Conservation (phyloP, 2,113 vertebrate species). For the Gopherus flavomarginatus region DNA sequence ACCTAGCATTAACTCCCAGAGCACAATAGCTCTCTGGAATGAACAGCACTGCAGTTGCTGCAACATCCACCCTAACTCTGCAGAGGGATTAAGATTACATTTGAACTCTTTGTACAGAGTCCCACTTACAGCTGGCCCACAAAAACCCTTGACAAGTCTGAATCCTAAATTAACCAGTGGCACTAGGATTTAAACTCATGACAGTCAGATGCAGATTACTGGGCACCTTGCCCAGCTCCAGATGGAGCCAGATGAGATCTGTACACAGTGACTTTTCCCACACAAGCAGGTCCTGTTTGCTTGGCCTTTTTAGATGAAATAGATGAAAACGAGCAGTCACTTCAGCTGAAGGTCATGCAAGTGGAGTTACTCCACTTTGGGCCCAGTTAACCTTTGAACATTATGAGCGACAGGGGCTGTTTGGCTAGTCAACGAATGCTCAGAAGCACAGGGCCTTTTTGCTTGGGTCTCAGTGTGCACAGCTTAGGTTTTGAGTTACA, state of each 20-base stretch:
- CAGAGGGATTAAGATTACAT: neutral
- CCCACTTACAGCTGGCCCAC: neutral
- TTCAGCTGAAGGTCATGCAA: conserved; percentile 1
- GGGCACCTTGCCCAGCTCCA: neutral
- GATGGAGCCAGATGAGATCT: neutral
- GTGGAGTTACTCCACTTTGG: neutral
- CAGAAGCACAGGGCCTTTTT: neutral
- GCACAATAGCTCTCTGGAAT: neutral
- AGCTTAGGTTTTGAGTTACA: conserved; percentile 11
- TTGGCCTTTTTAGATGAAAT: neutral
- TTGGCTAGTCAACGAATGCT: neutral
- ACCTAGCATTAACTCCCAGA: neutral
- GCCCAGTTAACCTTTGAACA: neutral
- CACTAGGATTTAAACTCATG: neutral
- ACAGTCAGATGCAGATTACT: neutral
- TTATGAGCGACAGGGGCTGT: neutral
- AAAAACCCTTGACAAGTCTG: neutral
- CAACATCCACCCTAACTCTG: neutral
- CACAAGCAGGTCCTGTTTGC: neutral
- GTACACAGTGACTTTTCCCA: neutral
- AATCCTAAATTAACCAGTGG: neutral
- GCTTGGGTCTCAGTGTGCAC: neutral
- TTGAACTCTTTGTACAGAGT: neutral
- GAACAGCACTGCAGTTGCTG: neutral
- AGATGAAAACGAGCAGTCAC: fast-evolving